Percentiles rank a stretch among this genome's conserved stretches.
These are phyloP conservation scores for Sprattus sprattus DNA, from an alignment of 2,113 vertebrate species.

Conservation along the genomic window DNA sequence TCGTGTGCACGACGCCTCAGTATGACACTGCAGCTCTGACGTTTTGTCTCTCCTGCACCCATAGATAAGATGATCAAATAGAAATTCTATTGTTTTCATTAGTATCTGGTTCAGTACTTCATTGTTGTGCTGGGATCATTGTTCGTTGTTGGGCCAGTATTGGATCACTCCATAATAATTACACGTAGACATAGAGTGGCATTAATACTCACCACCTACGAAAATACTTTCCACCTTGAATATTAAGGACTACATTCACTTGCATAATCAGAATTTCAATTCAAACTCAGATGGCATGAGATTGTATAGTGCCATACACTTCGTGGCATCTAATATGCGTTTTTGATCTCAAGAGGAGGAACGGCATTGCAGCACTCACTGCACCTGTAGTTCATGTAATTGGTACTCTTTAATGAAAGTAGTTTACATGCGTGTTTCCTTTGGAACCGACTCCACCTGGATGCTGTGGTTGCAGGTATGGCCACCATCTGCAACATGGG, in stretches of 20 bases:
- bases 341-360: background rate
- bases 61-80: background rate
- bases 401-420: background rate
- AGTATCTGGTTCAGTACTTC: no score
- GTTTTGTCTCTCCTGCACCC: background rate
- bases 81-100: no score
- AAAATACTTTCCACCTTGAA: background rate
- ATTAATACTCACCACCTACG: background rate
- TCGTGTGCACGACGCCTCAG: no score
- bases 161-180: background rate
- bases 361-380: background rate
- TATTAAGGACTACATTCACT: background rate
- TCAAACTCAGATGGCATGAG: background rate
- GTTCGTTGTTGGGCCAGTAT: background rate
- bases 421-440: background rate
- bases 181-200: background rate
- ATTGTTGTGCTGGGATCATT: background rate
- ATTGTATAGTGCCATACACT: background rate
- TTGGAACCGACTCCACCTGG: background rate
- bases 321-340: background rate
- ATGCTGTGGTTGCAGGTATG: slow-evolving; percentile 76
- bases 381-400: background rate
- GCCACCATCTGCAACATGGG: slow-evolving; percentile 99
- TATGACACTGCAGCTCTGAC: background rate
- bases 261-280: background rate